These are phyloP conservation scores for Phacellophora camtschatica DNA, from an alignment of 30 jellyfish, hydroid and myxozoan genomes.

Conservation along the genomic window DNA sequence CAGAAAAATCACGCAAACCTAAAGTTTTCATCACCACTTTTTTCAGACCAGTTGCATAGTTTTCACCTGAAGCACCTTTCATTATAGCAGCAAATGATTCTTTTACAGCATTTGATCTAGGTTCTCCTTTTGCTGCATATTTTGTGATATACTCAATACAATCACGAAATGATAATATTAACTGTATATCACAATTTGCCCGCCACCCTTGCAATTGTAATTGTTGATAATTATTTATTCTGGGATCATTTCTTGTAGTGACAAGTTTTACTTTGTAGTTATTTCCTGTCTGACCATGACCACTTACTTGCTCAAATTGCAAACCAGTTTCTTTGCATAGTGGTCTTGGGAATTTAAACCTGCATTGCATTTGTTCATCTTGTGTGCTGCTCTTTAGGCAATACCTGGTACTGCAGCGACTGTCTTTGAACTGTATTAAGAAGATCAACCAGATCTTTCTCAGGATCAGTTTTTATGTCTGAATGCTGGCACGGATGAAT, in stretches of 20 bases:
- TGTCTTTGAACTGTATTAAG: constrained; percentile 27
- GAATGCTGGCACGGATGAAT: constrained; percentile 27
- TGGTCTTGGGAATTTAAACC: constrained; percentile 24
- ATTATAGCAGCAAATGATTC: background rate
- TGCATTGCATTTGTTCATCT: background rate
- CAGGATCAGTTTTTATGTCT: background rate
- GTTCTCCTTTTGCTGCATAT: constrained; percentile 54
- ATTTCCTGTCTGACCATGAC: background rate
- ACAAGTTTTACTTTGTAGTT: background rate
- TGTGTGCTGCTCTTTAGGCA: background rate
- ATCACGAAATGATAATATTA: background rate
- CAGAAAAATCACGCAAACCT: constrained; percentile 26
- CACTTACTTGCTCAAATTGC: constrained; percentile 2
- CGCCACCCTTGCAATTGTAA: constrained; percentile 30
- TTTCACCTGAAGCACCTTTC: background rate
- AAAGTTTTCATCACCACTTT: background rate
- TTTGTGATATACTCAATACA: constrained; percentile 27
- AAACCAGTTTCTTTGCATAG: constrained; percentile 1
- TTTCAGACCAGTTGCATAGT: background rate
- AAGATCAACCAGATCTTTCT: constrained; percentile 6
- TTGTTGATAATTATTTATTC: background rate
- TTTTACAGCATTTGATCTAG: background rate
- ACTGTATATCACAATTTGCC: background rate
- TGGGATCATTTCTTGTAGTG: constrained; percentile 8
- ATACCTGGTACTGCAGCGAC: constrained; percentile 42